Evolutionary conservation across 2,797 vertebrate species (phyloP).

Genomic region (Phalanger gymnotis): DNA sequence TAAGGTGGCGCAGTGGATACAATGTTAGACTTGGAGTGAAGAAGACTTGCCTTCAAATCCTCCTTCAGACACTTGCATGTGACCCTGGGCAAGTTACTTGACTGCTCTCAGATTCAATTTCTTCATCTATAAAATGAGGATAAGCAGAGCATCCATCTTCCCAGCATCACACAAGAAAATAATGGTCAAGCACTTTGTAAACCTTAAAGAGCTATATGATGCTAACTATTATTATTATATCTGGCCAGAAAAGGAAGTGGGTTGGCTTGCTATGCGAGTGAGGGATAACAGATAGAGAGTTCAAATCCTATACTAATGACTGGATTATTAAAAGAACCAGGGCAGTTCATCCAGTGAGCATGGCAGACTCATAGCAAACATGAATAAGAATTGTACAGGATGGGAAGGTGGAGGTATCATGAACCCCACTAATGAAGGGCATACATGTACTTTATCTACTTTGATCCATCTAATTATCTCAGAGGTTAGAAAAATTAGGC

Average conservation of each 20-base stretch:
- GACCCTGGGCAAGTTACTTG: neutral
- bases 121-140: neutral
- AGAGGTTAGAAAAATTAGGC: slow-evolving; percentile 50
- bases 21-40: neutral
- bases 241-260: neutral
- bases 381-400: neutral
- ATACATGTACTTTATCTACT: neutral
- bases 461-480: neutral
- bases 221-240: neutral
- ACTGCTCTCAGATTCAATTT: neutral
- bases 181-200: neutral
- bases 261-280: neutral
- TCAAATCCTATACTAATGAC: neutral
- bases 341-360: neutral
- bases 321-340: neutral
- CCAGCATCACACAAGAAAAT: neutral
- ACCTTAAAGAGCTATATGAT: neutral
- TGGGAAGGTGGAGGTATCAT: neutral
- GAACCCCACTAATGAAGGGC: neutral
- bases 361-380: neutral
- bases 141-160: neutral
- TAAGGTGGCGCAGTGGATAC: neutral
- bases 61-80: neutral
- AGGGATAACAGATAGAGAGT: neutral
- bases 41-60: neutral